Evolutionary conservation across 2,113 vertebrate species (phyloP).

Genomic region (Podarcis muralis): DNA sequence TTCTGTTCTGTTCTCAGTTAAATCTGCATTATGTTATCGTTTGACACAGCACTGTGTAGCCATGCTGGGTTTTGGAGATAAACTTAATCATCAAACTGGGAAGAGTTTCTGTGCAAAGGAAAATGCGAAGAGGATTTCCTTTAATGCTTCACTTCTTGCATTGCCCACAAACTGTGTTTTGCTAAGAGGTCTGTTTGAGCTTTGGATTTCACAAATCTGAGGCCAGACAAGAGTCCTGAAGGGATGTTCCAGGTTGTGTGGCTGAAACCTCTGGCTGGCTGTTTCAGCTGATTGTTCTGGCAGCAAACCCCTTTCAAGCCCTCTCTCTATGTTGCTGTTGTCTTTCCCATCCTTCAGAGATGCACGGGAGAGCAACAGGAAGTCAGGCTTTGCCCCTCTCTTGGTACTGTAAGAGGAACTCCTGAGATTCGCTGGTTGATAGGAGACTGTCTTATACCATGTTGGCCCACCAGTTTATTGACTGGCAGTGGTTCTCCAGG

Average conservation of each 20-base stretch:
- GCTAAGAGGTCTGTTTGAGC: not conserved
- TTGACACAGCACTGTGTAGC: not conserved
- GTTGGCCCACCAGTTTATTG: no score
- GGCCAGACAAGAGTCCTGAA: not conserved
- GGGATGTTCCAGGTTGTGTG: not conserved
- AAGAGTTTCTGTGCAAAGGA: not conserved
- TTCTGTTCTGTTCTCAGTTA: constrained; percentile 1
- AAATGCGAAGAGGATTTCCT: not conserved
- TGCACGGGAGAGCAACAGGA: not conserved
- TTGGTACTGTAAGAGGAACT: not conserved
- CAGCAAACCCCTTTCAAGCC: not conserved
- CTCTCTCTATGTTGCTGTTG: not conserved
- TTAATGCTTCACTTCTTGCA: not conserved
- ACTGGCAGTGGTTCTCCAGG: no score
- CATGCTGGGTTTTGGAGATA: not conserved
- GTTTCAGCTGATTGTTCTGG: not conserved
- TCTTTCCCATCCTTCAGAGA: not conserved
- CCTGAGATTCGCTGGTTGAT: not conserved
- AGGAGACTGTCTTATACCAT: no score
- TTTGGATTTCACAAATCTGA: not conserved
- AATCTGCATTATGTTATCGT: constrained; percentile 10
- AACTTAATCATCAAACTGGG: not conserved
- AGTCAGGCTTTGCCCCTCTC: not conserved
- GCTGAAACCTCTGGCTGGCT: not conserved
- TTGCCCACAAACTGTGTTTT: not conserved